phyloP scores from a whole-genome alignment of 2,113 vertebrate species.

The Sebastes schlegelii region DNA sequence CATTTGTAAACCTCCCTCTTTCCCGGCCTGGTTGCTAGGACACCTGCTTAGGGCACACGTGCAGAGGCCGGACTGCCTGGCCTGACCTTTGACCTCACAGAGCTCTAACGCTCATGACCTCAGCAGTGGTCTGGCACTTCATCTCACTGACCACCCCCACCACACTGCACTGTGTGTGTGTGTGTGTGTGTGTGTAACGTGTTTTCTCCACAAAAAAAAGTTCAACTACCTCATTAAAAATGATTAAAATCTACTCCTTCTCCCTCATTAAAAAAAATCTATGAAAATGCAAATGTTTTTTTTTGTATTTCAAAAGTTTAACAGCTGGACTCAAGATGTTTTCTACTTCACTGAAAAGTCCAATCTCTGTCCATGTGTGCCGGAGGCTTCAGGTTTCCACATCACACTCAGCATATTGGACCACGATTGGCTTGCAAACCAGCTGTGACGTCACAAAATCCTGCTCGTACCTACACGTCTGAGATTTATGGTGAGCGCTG shows the following conservation, averaged over 20 bases:
- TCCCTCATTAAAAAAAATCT: neutral
- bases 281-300: neutral
- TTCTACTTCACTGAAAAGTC: neutral
- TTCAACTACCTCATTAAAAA: neutral
- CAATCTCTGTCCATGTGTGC: neutral
- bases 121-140: constrained; percentile 58
- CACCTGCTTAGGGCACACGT: constrained; percentile 69
- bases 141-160: constrained; percentile 54
- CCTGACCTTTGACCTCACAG: constrained; percentile 68
- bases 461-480: neutral
- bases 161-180: neutral
- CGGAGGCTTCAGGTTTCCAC: neutral
- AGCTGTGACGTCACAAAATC: neutral
- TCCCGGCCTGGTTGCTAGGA: constrained; percentile 71
- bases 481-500: neutral
- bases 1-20: constrained; percentile 22
- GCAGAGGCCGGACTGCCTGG: constrained; percentile 43
- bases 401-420: neutral
- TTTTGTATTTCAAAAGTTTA: neutral
- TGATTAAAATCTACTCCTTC: neutral
- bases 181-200: neutral
- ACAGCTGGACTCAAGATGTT: neutral
- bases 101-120: constrained; percentile 55
- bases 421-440: neutral
- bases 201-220: neutral